Evolutionary conservation across 2,113 vertebrate species (phyloP), one percentile per base, ranked within the genome.

Genomic region (Psittacara wagleri): DNA sequence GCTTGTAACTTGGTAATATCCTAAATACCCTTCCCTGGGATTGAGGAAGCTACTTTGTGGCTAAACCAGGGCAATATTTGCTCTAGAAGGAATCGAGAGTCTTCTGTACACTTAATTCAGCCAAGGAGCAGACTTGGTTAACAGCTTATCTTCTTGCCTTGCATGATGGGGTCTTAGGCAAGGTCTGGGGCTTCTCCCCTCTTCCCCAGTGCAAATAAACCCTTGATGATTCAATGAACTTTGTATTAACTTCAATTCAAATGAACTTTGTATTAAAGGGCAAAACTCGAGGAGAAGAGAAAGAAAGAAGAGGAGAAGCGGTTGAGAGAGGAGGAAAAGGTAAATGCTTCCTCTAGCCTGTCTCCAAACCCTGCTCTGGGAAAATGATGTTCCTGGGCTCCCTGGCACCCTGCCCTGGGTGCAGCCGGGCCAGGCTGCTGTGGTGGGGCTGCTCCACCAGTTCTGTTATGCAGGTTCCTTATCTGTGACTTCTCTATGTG

Each of bases 281-380:
- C 99, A 6, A 99, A 99, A 90, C 98, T 99, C 4, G 99, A 99
- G 97, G 99, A 99, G 87, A 99, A 99, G 94, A 98, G 99, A 17
- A 99, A 99, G 96, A 99, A 99, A 91, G 99, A 99, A 64, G 99
- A 99, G 82, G 99, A 99, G 94, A 99, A 99, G 97, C 98, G 99
- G 96, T 97, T 99, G 90, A 99, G 99, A 95, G 99, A 99, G 86
- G 98, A 99, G 54, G 99, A 99, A 87, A 99, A 99, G 97, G 99
- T 99, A 97, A 96, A 22, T 3, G 9, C 10, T 49, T 33, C 25
- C 5, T 28, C 17, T 55, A 17, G 7, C n/a, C 73, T n/a, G 23
- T 37, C 17, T 43, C 7, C 67, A 1, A 57, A 17, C 54, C 39
- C 23, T 70, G 10, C 24, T 24, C 4, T 0, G 2, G 6, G 54